Percentiles rank a stretch among this genome's conserved stretches.
Evolutionary conservation across 2,113 vertebrate genomes (phyloP).

Genomic region (Calyptomena viridis): DNA sequence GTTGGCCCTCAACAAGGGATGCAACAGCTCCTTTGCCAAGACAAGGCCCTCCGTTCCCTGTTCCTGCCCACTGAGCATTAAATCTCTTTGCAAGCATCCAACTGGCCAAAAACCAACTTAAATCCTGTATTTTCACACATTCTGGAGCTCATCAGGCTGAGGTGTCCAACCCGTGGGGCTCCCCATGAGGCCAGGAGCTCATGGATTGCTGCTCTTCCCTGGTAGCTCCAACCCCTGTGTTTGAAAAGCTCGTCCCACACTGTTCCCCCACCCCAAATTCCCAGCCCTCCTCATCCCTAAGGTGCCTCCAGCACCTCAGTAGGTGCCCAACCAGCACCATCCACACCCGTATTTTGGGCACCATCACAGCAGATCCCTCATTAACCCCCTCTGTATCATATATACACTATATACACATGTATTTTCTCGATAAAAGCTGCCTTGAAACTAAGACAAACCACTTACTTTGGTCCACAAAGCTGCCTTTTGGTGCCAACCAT

Average conservation of each 20-base stretch:
- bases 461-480: neutral
- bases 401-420: fast-evolving
- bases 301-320: neutral
- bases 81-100: neutral
- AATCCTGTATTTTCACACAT: neutral
- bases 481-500: neutral
- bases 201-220: neutral
- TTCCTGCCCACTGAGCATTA: neutral
- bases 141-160: fast-evolving
- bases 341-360: neutral
- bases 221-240: too few relatives aligned
- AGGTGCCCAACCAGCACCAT: neutral
- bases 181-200: neutral
- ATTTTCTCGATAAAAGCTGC: neutral
- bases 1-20: neutral
- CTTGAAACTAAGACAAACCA: neutral
- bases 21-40: neutral
- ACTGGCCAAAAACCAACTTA: fast-evolving
- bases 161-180: neutral
- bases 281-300: fast-evolving
- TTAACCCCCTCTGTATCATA: neutral
- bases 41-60: neutral
- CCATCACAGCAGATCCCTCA: neutral
- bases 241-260: neutral
- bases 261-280: neutral